Evolutionary conservation across 2,888 invertebrate species (phyloP).

Genomic region (Acronicta alni): DNA sequence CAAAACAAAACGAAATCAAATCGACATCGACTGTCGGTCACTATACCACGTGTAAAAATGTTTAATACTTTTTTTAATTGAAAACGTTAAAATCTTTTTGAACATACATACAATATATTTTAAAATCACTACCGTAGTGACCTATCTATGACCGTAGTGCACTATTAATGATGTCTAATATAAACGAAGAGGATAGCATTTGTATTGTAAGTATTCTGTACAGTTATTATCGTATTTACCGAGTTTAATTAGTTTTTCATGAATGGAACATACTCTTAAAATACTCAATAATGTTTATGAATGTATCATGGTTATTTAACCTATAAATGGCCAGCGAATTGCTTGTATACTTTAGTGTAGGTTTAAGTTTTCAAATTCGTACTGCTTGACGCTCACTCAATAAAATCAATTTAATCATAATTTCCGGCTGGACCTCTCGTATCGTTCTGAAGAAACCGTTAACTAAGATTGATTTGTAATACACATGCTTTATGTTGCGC

Average conservation of each 20-base stretch:
- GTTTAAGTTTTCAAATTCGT: too few relatives aligned
- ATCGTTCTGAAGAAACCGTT: background rate
- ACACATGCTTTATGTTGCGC: too few relatives aligned
- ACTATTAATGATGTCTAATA: slow-evolving; percentile 18
- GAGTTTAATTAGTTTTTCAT: background rate
- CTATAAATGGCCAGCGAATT: background rate
- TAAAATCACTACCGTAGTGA: background rate
- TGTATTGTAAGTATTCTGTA: slow-evolving; percentile 27
- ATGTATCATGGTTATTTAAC: slow-evolving; percentile 7
- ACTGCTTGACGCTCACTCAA: too few relatives aligned
- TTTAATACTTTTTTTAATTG: too few relatives aligned
- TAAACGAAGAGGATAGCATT: slow-evolving; percentile 15
- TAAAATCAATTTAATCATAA: background rate
- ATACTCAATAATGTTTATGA: background rate
- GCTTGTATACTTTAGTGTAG: too few relatives aligned
- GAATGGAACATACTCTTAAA: slow-evolving; percentile 2
- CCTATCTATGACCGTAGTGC: background rate
- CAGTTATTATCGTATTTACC: background rate
- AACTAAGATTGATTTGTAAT: background rate
- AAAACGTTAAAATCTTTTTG: too few relatives aligned
- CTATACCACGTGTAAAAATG: background rate
- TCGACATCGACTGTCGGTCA: too few relatives aligned
- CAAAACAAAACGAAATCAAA: too few relatives aligned
- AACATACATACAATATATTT: too few relatives aligned
- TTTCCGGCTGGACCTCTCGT: background rate